These are phyloP conservation scores for Cryptus viduatorius DNA, from an alignment of 2,888 invertebrate species.

Conservation along the genomic window DNA sequence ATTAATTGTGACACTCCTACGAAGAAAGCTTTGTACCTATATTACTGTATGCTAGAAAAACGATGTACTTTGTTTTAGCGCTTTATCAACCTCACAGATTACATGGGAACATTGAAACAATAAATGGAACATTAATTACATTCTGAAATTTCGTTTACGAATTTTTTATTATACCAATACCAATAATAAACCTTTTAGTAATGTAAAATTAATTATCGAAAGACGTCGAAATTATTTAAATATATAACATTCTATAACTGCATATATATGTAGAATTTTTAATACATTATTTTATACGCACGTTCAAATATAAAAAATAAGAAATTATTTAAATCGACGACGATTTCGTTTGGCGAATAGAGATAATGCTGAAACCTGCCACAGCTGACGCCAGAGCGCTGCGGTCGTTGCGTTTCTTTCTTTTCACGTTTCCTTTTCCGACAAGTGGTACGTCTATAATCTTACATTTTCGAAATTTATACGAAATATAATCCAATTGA, in stretches of 20 bases:
- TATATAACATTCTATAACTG: too few relatives aligned
- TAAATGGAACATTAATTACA: not conserved
- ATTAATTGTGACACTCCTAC: not conserved
- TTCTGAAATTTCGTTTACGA: not conserved
- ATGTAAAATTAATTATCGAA: too few relatives aligned
- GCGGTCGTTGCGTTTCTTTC: conserved; percentile 9
- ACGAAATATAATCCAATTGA: conserved; percentile 58
- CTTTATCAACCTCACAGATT: not conserved
- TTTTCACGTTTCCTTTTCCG: conserved; percentile 70
- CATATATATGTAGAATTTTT: too few relatives aligned
- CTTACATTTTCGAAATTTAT: conserved; percentile 25
- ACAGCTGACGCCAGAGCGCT: conserved; percentile 33
- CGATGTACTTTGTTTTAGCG: conserved; percentile 1
- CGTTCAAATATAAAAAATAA: too few relatives aligned
- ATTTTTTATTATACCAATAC: too few relatives aligned
- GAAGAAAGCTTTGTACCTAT: not conserved
- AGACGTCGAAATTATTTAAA: too few relatives aligned
- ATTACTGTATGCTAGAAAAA: not conserved
- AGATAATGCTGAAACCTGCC: not conserved
- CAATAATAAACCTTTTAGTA: too few relatives aligned
- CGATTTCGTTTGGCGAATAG: not conserved
- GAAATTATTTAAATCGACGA: not conserved
- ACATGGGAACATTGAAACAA: not conserved
- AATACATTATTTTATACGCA: too few relatives aligned
- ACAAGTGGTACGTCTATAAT: conserved; percentile 62